Evolutionary conservation across 2,113 vertebrate species (phyloP), one percentile per base, ranked within the genome.

Genomic region (Heterocephalus glaber): DNA sequence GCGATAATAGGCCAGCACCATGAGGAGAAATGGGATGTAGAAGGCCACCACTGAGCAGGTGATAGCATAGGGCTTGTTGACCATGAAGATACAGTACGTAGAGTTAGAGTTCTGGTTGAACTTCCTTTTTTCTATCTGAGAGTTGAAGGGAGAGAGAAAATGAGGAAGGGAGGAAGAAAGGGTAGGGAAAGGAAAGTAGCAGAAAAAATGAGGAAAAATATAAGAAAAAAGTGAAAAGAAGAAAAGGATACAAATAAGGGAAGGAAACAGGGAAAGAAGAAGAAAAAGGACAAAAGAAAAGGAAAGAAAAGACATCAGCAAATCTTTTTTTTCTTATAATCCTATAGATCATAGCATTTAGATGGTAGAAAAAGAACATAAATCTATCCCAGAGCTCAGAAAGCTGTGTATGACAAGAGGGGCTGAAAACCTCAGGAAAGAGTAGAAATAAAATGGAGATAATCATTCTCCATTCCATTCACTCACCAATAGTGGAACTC

Each of bases 31-130:
- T 0, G 99, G 99, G 96, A 99, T 99, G 99, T 99, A 99, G 98
- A 99, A 99, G 97, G 99, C 99, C 98, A 99, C 99, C 98, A 99
- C 98, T 0, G 99, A 99, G 98, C 99, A 99, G 90, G 99, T 99
- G 96, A 99, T 99, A 65, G 99, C 99, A 0, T 99, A 99, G 38
- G 99, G 99, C 97, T 99, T 99, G 98, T 99, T 99, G 92, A 99
- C 99, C 99, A 99, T 99, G 98, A 99, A 99, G 95, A 99, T 98
- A 96, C 99, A 99, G 95, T 99, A 99, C 0, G 99, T 99, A 66
- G 99, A 98, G 98, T 99, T 99, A 95, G 98, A 99, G 95, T 98
- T 98, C 33, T 98, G 98, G 87, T 97, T 99, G 98, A 99, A 98
- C 95, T 99, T 99, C 87, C 99, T 98, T 96, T 99, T 96, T 95